Evolutionary conservation across 30 jellyfish, hydroid and myxozoan species (phyloP).

Genomic region (Haliclystus octoradiatus): DNA sequence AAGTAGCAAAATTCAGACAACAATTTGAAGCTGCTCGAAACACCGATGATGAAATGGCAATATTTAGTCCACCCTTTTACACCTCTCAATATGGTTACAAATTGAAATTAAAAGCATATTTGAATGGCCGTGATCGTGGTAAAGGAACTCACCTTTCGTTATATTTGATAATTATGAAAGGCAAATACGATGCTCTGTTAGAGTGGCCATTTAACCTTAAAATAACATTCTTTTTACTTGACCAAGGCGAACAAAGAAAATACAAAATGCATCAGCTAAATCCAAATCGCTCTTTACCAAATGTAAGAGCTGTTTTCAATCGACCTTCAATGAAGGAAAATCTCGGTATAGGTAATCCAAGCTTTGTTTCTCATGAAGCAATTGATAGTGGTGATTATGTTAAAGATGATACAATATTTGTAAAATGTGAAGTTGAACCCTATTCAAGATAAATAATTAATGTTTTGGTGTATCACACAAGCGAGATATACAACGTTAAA

Average conservation of each 20-base stretch:
- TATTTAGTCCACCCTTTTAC: slow-evolving; percentile 84
- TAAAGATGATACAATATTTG: slow-evolving; percentile 63
- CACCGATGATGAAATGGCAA: slow-evolving; percentile 82
- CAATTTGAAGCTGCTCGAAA: slow-evolving; percentile 67
- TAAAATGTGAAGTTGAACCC: slow-evolving; percentile 81
- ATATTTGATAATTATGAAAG: slow-evolving; percentile 81
- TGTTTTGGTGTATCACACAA: too few species aligned
- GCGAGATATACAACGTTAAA: too few species aligned
- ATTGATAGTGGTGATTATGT: slow-evolving; percentile 69
- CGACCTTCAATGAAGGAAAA: slow-evolving; percentile 73
- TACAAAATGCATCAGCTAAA: slow-evolving; percentile 87
- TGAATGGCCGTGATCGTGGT: slow-evolving; percentile 94
- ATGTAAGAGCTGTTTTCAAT: slow-evolving; percentile 88
- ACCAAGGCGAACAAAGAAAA: slow-evolving; percentile 84
- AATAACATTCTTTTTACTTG: slow-evolving; percentile 69
- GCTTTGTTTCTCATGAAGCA: slow-evolving; percentile 89
- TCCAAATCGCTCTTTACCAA: slow-evolving; percentile 88
- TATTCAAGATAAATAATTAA: too few species aligned
- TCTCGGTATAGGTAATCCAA: slow-evolving; percentile 92
- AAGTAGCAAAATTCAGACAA: slow-evolving; percentile 59
- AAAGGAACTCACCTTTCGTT: slow-evolving; percentile 90
- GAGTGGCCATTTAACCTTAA: slow-evolving; percentile 96
- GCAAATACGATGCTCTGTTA: slow-evolving; percentile 76
- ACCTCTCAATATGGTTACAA: slow-evolving; percentile 93
- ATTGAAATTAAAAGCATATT: slow-evolving; percentile 60